Conservation (phyloP, 2,888 invertebrate genomes). For the Mimachlamys varia region DNA sequence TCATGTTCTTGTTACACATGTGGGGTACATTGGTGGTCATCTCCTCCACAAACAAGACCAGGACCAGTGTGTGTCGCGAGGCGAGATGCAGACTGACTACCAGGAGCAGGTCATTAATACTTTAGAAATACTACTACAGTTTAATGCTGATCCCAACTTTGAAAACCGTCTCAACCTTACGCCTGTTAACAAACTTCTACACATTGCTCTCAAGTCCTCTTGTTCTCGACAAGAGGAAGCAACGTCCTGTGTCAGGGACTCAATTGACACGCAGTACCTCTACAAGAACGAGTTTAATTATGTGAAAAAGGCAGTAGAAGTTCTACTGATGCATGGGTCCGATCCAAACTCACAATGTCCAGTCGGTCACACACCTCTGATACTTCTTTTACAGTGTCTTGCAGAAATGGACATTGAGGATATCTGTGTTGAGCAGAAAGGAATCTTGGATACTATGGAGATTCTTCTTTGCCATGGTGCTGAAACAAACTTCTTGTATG, state of each 20-base stretch:
- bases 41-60: conserved; percentile 79
- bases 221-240: conserved; percentile 85
- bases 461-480: conserved; percentile 88
- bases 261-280: conserved; percentile 83
- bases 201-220: conserved; percentile 84
- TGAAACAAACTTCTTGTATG: conserved; percentile 87
- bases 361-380: conserved; percentile 84
- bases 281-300: conserved; percentile 73
- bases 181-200: conserved; percentile 86
- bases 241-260: conserved; percentile 87
- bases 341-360: conserved; percentile 70
- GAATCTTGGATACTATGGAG: conserved; percentile 87
- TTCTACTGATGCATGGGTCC: conserved; percentile 73
- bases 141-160: conserved; percentile 77
- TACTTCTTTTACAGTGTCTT: conserved; percentile 89
- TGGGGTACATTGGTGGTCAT: conserved; percentile 80
- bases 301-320: conserved; percentile 69
- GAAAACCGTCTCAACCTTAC: conserved; percentile 86
- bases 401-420: conserved; percentile 89
- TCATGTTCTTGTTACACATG: conserved; percentile 84
- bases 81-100: conserved; percentile 75
- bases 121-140: conserved; percentile 72
- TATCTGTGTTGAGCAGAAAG: conserved; percentile 82
- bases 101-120: conserved; percentile 77
- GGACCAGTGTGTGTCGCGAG: conserved; percentile 82